phyloP scores from a whole-genome alignment of 2,888 invertebrate species.

The Mongoloraphidia duomilia region DNA sequence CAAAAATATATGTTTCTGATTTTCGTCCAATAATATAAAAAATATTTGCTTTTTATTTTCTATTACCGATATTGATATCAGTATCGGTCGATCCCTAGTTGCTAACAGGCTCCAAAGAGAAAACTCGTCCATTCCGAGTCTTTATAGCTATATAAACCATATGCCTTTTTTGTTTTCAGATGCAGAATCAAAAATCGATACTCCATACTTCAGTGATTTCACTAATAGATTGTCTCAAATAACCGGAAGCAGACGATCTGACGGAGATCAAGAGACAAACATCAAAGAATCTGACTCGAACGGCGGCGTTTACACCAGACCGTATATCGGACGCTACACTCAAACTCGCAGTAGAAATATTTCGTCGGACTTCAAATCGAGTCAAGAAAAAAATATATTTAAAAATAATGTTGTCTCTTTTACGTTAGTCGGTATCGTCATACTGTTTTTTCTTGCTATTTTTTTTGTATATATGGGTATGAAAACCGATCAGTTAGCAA shows the following conservation, averaged over 20 bases:
- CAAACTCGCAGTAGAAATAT: conserved; percentile 19
- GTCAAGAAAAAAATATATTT: conserved; percentile 35
- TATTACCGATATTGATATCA: no score
- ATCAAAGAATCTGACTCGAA: conserved; percentile 27
- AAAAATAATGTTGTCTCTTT: conserved; percentile 49
- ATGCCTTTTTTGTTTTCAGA: not conserved
- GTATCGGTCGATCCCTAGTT: no score
- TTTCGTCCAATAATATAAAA: no score
- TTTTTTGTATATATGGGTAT: conserved; percentile 54
- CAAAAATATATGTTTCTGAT: no score
- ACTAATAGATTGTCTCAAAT: conserved; percentile 41
- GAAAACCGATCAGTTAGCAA: conserved; percentile 40
- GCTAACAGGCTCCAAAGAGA: no score
- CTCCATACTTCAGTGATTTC: conserved; percentile 57
- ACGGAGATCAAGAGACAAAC: conserved; percentile 23
- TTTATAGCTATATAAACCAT: no score
- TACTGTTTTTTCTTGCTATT: conserved; percentile 50
- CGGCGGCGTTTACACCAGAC: no score
- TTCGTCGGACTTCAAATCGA: conserved; percentile 21
- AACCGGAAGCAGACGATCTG: conserved; percentile 16
- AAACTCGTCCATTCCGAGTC: no score
- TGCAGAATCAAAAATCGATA: conserved; percentile 33
- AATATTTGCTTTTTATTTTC: no score
- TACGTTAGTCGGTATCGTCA: conserved; percentile 42
- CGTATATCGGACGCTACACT: not conserved